Base-by-base conservation (phyloP, 2,797 vertebrate species). In the Pogoniulus pusillus region DNA sequence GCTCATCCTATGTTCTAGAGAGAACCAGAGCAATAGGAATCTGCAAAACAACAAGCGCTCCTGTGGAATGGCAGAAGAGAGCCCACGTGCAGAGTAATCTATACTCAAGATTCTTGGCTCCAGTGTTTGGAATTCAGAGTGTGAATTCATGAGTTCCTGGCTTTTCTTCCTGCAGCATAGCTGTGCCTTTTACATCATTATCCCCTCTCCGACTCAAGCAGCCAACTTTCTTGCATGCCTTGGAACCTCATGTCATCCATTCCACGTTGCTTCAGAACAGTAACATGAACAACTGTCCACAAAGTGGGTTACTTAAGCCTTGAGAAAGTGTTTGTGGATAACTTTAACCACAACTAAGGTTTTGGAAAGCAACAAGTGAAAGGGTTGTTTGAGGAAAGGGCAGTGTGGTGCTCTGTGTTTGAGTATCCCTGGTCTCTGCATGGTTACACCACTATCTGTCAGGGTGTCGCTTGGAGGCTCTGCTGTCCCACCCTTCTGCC, bases 281-380 rank as follows among this genome's bases (percentile, higher is more conserved):
- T 75, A 63, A 86, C 82, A 80, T 72, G 78, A 85, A 62, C 55
- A 75, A 59, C 82, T 83, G 78, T 35, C 77, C 82, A 80, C 78
- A 79, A 75, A 72, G 64, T 64, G 43, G 77, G 75, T 83, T 82
- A 71, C 64, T 82, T 17, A 29, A 47, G 65, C 32, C n/a, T 78
- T 53, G 59, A 62, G 63, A 41, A 79, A 62, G 63, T 79, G 68
- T 78, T 37, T 82, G 58, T 90, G 77, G 92, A 62, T 82, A 85
- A 65, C 73, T 35, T 32, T 70, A 66, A 59, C 70, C 20, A 20
- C 63, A 79, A 47, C 41, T 35, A 62, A 39, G 23, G 34, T n/a
- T 89, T 54, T 11, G 32, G 30, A 82, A 82, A 66, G 63, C 54
- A 82, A 35, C 20, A 54, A 58, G 64, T 37, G 47, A 53, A 79